These are phyloP conservation scores for Nephila pilipes DNA, from an alignment of 1,140 invertebrate genomes.

Conservation along the genomic window DNA sequence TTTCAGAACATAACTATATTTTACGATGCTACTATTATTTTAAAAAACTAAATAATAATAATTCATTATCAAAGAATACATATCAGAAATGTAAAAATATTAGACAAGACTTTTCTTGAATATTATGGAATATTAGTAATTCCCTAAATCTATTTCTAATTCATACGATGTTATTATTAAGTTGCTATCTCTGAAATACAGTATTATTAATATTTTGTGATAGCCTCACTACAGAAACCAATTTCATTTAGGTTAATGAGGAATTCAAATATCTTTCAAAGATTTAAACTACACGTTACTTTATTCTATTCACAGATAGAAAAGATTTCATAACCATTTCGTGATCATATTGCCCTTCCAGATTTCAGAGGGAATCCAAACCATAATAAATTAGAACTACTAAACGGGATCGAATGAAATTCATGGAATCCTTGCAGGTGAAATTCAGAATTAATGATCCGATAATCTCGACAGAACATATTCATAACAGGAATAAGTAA, in stretches of 20 bases:
- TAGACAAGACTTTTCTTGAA: too few relatives aligned
- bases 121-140: too few relatives aligned
- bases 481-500: background rate
- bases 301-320: background rate
- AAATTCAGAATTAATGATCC: background rate
- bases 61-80: too few relatives aligned
- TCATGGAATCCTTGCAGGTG: constrained; percentile 24
- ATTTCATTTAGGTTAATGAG: background rate
- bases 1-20: too few relatives aligned
- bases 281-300: background rate
- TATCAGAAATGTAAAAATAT: too few relatives aligned
- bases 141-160: too few relatives aligned
- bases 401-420: background rate
- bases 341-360: background rate
- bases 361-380: background rate
- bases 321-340: background rate
- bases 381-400: constrained; percentile 5
- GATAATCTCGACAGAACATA: background rate
- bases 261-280: constrained; percentile 8
- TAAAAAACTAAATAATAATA: too few relatives aligned
- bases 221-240: too few relatives aligned
- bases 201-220: too few relatives aligned
- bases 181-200: too few relatives aligned
- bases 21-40: too few relatives aligned
- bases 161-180: too few relatives aligned